Base-by-base conservation (phyloP, 2,113 vertebrate genomes). In the Conger conger region DNA sequence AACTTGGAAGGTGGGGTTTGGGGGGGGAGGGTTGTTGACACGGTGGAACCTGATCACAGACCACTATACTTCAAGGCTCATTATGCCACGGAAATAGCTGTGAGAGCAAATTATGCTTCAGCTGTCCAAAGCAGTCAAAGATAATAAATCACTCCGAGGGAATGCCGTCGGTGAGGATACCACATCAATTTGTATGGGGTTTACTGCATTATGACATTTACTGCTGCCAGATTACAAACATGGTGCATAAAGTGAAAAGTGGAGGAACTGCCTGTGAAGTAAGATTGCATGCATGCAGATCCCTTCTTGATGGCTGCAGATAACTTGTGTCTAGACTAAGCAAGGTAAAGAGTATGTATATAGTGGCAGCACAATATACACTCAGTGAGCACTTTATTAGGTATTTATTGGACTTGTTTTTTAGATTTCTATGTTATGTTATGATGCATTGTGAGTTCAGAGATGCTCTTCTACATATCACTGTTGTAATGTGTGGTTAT, bases 61-160 rank as follows among this genome's bases (percentile, higher is more conserved):
- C 79, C 38, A 50, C 80, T 60, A 73, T 86, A 84, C 86, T 87
- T 89, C 87, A 88, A 89, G 86, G 83, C 82, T 88, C 86, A 87
- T 88, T 88, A 88, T 83, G 83, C 79, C 83, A 83, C 84, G 33
- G 33, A 84, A 86, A 90, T 87, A 80, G 82, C 84, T 86, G 83
- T 86, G 78, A 76, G 84, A 90, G 79, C 78, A 83, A 54, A 87
- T 20, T 30, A 76, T 81, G 73, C 76, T 86, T 81, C 50, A 83
- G 84, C 83, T 83, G 81, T 79, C 63, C 84, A 78, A 86, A 87
- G 82, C 85, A 84, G 86, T 88, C 84, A 81, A 38, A 77, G 60
- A 84, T 85, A 85, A 88, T 88, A 85, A 88, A 87, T 86, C 84
- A 85, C 81, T 84, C 84, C 45, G 36, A 82, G 82, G 81, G 57